Evolutionary conservation across 2,797 vertebrate species (phyloP).

Genomic region (Philypnodon macrostomus): DNA sequence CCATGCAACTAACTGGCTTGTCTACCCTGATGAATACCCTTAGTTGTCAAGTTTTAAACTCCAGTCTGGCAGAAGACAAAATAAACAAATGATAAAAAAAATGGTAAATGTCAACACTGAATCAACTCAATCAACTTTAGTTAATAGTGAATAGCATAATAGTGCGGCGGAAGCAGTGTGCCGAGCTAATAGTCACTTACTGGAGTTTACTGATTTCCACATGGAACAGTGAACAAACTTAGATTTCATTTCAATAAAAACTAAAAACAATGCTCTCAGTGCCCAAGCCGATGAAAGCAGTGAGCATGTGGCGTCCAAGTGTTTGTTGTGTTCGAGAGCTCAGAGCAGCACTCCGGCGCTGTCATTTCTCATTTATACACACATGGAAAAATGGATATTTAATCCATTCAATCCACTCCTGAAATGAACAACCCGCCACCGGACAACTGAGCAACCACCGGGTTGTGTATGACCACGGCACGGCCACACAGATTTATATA

Average conservation of each 20-base stretch:
- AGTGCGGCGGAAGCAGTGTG: slow-evolving; percentile 7
- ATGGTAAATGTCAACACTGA: too few relatives aligned
- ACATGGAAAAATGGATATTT: slow-evolving; percentile 60
- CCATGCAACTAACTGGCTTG: too few relatives aligned
- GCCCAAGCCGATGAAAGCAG: slow-evolving; percentile 44
- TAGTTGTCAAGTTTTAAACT: too few relatives aligned
- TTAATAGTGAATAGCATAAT: too few relatives aligned
- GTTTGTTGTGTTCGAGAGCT: slow-evolving; percentile 58
- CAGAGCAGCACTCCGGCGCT: slow-evolving; percentile 49
- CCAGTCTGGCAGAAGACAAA: too few relatives aligned
- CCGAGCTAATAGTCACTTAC: slow-evolving; percentile 9
- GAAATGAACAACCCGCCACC: slow-evolving; percentile 56
- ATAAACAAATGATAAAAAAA: too few relatives aligned
- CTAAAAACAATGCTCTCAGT: slow-evolving; percentile 43
- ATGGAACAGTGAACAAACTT: slow-evolving; percentile 32
- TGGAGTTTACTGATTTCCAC: slow-evolving; percentile 26
- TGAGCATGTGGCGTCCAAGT: slow-evolving; percentile 53
- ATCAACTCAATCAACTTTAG: too few relatives aligned
- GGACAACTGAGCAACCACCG: slow-evolving; percentile 47
- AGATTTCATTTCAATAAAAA: slow-evolving; percentile 49
- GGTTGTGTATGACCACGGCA: slow-evolving; percentile 47
- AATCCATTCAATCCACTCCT: slow-evolving; percentile 57
- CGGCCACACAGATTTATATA: slow-evolving; percentile 43
- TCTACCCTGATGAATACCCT: too few relatives aligned
- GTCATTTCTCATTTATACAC: slow-evolving; percentile 64